Base-by-base conservation (phyloP, 2,113 vertebrate genomes). In the Pluvianellus socialis region DNA sequence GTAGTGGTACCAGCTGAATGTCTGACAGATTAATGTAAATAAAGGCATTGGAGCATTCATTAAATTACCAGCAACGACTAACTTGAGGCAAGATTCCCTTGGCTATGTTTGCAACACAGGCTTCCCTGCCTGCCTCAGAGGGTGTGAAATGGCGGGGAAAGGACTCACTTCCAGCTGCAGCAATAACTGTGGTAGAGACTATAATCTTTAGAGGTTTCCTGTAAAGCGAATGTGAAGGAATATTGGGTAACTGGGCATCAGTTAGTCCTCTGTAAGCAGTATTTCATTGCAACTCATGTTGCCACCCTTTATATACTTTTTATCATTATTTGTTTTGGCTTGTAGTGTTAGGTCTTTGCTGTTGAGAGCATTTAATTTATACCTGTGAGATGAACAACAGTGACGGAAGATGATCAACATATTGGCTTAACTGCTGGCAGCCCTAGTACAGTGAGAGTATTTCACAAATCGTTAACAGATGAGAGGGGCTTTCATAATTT, bases 381-480 rank as follows among this genome's bases (percentile, higher is more conserved):
- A 28, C 23, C 14, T 0, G 0, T 63, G 49, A 79, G 47, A 72
- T 0, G 14, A 20, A 40, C 14, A 85, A 32, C 14, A 59, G 21
- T 26, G 52, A 30, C n/a, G 44, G 68, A 61, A 55, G 83, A 17
- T 32, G 21, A 81, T 61, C 44, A 40, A 38, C 7, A 6, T 63
- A 35, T 27, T 86, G 21, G 35, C 50, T 45, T 82, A 90, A 81
- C 47, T 23, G 21, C 59, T 61, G 94, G 56, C 73, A 82, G 33
- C 20, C 14, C 12, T 84, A 1, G 76, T 65, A 68, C 13, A 81
- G 18, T 20, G 49, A 44, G 8, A 59, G 14, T 32, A 28, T 58
- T 66, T 68, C 3, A 62, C 21, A 23, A 72, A 65, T 84, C 62
- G 17, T 24, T 82, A 68, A 65, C 17, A 76, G 35, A 6, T 52